A percentile compares a stretch with the other conserved stretches of the same genome.
Evolutionary conservation across 2,113 vertebrate species (phyloP).

Genomic region (Choloepus hoffmanni): DNA sequence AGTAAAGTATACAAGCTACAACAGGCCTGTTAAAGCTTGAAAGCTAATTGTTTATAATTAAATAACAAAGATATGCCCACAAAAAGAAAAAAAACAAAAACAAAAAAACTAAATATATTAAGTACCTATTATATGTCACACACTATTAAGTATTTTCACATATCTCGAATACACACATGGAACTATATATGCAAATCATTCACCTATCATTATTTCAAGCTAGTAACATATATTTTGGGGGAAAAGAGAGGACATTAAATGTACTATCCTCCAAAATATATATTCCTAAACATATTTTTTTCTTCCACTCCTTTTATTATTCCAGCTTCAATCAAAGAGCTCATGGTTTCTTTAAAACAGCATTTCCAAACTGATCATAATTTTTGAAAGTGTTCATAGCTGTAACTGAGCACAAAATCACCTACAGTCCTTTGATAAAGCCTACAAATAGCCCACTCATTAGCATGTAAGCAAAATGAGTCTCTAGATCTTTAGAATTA

Average conservation of each 20-base stretch:
- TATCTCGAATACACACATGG: conserved; percentile 1
- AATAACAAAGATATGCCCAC: background rate
- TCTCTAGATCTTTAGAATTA: background rate
- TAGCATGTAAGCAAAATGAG: background rate
- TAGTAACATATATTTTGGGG: background rate
- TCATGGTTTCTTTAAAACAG: background rate
- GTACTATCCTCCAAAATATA: background rate
- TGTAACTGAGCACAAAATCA: background rate
- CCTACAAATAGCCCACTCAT: background rate
- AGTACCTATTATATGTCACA: background rate
- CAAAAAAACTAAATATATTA: background rate
- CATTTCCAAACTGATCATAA: conserved; percentile 13
- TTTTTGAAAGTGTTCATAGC: background rate
- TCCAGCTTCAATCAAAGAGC: background rate
- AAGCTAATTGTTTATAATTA: conserved; percentile 18
- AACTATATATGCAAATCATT: background rate
- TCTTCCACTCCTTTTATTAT: conserved; percentile 21
- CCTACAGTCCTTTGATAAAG: background rate
- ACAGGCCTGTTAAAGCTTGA: background rate
- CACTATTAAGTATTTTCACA: background rate
- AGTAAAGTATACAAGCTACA: conserved; percentile 35
- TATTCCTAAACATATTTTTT: background rate
- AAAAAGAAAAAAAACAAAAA: conserved; percentile 20
- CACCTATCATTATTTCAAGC: background rate
- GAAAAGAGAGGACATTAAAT: background rate